Evolutionary conservation across 1,140 invertebrate genomes (phyloP).

Genomic region (Pemphigus obesinymphae): DNA sequence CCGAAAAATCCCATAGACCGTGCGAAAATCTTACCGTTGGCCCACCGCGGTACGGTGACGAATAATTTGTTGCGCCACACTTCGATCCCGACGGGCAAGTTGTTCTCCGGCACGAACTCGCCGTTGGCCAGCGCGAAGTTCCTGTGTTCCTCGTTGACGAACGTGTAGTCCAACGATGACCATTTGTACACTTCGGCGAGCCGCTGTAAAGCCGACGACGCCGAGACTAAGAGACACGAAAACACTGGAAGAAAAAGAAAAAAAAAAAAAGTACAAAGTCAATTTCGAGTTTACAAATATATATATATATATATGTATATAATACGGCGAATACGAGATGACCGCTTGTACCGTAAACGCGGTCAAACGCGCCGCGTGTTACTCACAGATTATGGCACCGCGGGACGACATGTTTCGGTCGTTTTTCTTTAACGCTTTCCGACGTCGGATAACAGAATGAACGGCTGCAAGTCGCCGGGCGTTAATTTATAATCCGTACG

Average conservation of each 20-base stretch:
- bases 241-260: background rate
- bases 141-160: slow-evolving; percentile 59
- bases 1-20: too few relatives aligned
- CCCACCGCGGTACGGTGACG: slow-evolving; percentile 71
- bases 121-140: slow-evolving; percentile 59
- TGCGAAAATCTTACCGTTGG: slow-evolving; percentile 50
- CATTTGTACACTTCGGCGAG: slow-evolving; percentile 61
- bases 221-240: background rate
- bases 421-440: too few relatives aligned
- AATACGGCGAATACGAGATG: too few relatives aligned
- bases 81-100: slow-evolving; percentile 67
- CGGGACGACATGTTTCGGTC: background rate
- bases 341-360: too few relatives aligned
- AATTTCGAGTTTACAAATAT: background rate
- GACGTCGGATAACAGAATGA: slow-evolving; percentile 9
- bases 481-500: slow-evolving; percentile 3
- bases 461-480: background rate
- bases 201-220: slow-evolving; percentile 42
- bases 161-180: slow-evolving; percentile 65
- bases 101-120: slow-evolving; percentile 63
- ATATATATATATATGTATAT: too few relatives aligned
- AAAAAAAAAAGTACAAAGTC: background rate
- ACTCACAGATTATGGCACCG: background rate
- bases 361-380: too few relatives aligned
- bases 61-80: slow-evolving; percentile 72